Base-by-base conservation (phyloP, 2,113 vertebrate genomes). In the Megalops atlanticus region DNA sequence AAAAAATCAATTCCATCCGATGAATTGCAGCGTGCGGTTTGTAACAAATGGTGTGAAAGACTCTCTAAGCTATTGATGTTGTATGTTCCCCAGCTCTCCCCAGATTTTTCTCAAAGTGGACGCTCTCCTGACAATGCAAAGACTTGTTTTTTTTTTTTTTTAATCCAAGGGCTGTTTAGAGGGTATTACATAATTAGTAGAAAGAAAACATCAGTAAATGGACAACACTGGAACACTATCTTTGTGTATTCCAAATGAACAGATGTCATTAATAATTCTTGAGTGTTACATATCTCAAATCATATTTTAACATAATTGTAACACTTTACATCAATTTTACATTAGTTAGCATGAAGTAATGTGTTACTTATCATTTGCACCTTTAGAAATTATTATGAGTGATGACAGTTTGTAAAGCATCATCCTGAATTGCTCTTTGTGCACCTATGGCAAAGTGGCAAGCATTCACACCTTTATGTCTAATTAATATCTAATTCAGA, bases 11-110 rank as follows among this genome's bases (percentile, higher is more conserved):
- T 88, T 89, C 85, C 82, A 68, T 35, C 83, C 84, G 87, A 89
- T 73, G 85, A 91, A 91, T 88, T 84, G 78, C 88, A 77, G 86
- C 83, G 72, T 84, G 79, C 73, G 45, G 47, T 74, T 89, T 81
- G 36, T 45, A 54, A 69, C n/a, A 31, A 75, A 85, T 39, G 64
- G 71, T 87, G 80, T 85, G 80, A 82, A 77, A 39, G 68, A 39
- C 47, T 41, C 21, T 21, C 47, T 24, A 49, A 81, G 58, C 41
- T 36, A 68, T 81, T 74, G 18, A 52, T 39, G 49, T 58, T 78
- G 45, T 76, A 68, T 36, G 5, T 1, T 14, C 27, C 52, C 74
- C 45, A 49, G 74, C 27, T 14, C 8, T 31, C 14, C 1, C 45
- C 45, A 18, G 24, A 27, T 35, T 76, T 49, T 76, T 21, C 73